Percentiles rank a stretch among this genome's conserved stretches.
These are phyloP conservation scores for Coremacera marginata DNA, from an alignment of 2,888 invertebrate genomes.

Conservation along the genomic window DNA sequence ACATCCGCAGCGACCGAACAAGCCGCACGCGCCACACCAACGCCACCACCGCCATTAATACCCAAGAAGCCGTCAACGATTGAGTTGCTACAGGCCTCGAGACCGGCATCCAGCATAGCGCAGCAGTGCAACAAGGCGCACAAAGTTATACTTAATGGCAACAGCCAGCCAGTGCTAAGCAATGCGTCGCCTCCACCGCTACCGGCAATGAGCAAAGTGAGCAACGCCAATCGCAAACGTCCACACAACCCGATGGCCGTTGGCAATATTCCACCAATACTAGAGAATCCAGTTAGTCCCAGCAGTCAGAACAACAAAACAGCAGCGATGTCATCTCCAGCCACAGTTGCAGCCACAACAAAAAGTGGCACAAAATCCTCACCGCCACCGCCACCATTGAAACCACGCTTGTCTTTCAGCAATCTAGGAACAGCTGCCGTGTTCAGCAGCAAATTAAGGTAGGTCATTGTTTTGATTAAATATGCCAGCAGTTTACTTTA, in stretches of 20 bases:
- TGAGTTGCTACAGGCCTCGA: conserved; percentile 59
- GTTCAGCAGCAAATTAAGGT: conserved; percentile 63
- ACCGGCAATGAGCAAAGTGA: conserved; percentile 39
- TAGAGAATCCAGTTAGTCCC: conserved; percentile 52
- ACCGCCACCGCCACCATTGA: conserved; percentile 64
- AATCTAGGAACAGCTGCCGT: conserved; percentile 42
- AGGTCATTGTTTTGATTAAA: conserved; percentile 43
- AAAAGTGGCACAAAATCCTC: conserved; percentile 47
- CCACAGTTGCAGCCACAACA: neutral
- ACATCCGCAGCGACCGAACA: conserved; percentile 33
- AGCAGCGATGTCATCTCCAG: conserved; percentile 36
- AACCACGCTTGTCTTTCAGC: conserved; percentile 62
- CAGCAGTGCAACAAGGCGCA: conserved; percentile 57
- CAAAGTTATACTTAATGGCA: conserved; percentile 61
- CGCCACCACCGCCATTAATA: conserved; percentile 62
- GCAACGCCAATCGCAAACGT: conserved; percentile 62
- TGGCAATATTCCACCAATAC: conserved; percentile 57
- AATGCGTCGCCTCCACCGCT: conserved; percentile 46
- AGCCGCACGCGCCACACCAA: conserved; percentile 27
- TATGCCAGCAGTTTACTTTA: neutral
- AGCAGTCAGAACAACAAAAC: conserved; percentile 2
- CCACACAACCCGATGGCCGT: conserved; percentile 62
- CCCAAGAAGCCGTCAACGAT: conserved; percentile 65
- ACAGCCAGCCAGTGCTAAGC: conserved; percentile 34
- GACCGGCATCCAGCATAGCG: conserved; percentile 57